Evolutionary conservation across 2,888 invertebrate species (phyloP), one percentile per base, ranked within the genome.

Genomic region (Mellilla xanthometata): DNA sequence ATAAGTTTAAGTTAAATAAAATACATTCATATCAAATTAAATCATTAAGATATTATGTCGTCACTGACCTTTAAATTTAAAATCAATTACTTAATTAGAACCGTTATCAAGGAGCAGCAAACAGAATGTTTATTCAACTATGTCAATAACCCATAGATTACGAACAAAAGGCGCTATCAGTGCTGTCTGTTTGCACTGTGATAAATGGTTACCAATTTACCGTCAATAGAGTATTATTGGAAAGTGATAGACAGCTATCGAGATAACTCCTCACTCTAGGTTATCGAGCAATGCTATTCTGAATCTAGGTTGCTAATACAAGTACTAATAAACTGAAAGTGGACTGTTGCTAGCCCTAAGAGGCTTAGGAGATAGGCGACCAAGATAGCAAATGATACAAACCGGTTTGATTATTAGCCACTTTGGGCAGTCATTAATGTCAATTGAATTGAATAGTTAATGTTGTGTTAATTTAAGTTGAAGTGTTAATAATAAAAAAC

Each of bases 221-320:
- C 36, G 49, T 46, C 44, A 54, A 49, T 40, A 23, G 24, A 36
- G 44, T 47, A 38, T 49, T 56, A 52, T 52, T 54, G 46, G 53
- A 55, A 53, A 55, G 49, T 58, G 53, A 55, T 45, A 51, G 50
- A 47, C 54, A 45, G 49, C 38, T 38, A 47, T 46, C 35, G 44
- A 45, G 57, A 54, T 57, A 57, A 39, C 30, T 38, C 24, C 24
- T 5, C 38, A 41, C 54, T 39, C 39, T 53, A 47, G 53, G 53
- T 59, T 59, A 59, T 59, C 57, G 50, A 44, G 44, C 9, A 44
- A 35, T 45, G 24, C 41, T 42, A 49, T 40, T 44, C 33, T 22
- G 26, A 55, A 59, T 46, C 44, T 54, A 52, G 59, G 55, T 51
- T 49, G 49, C 46, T 30, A 43, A 36, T 48, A 49, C 51, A 47